These are phyloP conservation scores for Drosophila rellima DNA, from an alignment of 2,888 invertebrate genomes.

Conservation along the genomic window DNA sequence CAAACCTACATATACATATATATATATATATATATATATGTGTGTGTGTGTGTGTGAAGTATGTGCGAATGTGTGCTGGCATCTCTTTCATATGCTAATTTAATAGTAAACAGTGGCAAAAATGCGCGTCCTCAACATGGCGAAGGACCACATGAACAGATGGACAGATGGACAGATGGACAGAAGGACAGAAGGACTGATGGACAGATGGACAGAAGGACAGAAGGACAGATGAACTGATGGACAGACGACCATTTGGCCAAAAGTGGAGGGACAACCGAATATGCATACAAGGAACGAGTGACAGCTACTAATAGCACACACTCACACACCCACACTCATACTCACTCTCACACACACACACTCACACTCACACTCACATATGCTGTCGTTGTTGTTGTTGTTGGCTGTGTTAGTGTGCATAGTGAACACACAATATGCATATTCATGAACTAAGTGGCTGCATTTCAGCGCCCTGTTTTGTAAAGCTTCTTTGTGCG, in stretches of 20 bases:
- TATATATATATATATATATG: slow-evolving; percentile 10
- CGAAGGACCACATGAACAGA: slow-evolving; percentile 14
- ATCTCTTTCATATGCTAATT: slow-evolving; percentile 71
- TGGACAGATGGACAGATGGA: background rate
- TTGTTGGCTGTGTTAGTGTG: slow-evolving; percentile 38
- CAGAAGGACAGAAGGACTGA: background rate
- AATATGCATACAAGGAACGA: slow-evolving; percentile 53
- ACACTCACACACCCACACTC: slow-evolving; percentile 23
- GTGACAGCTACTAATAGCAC: slow-evolving; percentile 73
- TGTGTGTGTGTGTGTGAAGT: slow-evolving; percentile 21
- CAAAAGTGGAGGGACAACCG: slow-evolving; percentile 32
- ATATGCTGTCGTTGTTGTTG: slow-evolving; percentile 6
- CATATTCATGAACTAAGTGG: slow-evolving; percentile 71
- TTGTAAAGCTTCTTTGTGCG: slow-evolving; percentile 67
- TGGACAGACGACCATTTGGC: background rate
- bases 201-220: background rate
- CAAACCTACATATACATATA: slow-evolving; percentile 1
- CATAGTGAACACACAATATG: slow-evolving; percentile 55
- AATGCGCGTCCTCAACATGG: slow-evolving; percentile 37
- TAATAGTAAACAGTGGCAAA: slow-evolving; percentile 67
- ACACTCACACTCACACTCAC: slow-evolving; percentile 18
- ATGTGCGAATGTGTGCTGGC: slow-evolving; percentile 32
- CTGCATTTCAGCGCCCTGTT: slow-evolving; percentile 57
- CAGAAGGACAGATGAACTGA: slow-evolving; percentile 5
- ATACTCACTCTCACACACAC: slow-evolving; percentile 10